Conservation (phyloP, 2,797 vertebrate genomes). For the Moxostoma hubbsi region DNA sequence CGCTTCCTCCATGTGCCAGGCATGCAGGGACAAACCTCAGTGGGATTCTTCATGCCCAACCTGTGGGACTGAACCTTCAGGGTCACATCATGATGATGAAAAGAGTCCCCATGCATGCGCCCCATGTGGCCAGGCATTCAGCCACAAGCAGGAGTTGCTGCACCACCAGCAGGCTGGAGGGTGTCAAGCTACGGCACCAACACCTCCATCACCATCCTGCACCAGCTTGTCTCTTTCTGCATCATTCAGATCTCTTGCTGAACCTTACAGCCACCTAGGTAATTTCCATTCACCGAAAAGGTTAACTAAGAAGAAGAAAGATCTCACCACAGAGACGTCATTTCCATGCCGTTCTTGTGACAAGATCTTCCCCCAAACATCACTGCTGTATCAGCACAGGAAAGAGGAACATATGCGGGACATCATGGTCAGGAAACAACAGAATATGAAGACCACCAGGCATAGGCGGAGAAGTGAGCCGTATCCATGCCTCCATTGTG, state of each 20-base stretch:
- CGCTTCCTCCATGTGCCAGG: slow-evolving; percentile 44
- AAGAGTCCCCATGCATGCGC: slow-evolving; percentile 72
- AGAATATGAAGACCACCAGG: slow-evolving; percentile 16
- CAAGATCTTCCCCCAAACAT: slow-evolving; percentile 71
- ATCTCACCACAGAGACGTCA: slow-evolving; percentile 48
- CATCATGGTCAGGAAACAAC: slow-evolving; percentile 44
- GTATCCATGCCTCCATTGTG: slow-evolving; percentile 72
- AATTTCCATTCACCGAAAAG: slow-evolving; percentile 33
- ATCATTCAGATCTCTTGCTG: slow-evolving; percentile 60
- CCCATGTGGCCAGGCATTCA: slow-evolving; percentile 73
- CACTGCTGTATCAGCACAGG: slow-evolving; percentile 72
- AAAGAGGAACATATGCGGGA: slow-evolving; percentile 76
- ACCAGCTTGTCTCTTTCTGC: background rate
- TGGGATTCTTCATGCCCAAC: slow-evolving; percentile 49
- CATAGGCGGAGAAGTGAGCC: slow-evolving; percentile 39
- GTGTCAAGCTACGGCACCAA: slow-evolving; percentile 37
- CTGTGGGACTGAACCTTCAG: slow-evolving; percentile 29
- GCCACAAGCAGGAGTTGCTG: slow-evolving; percentile 75
- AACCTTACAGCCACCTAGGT: slow-evolving; percentile 63
- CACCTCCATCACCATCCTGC: no score
- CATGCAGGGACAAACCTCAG: slow-evolving; percentile 49
- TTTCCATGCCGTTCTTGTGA: slow-evolving; percentile 77
- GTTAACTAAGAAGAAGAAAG: background rate
- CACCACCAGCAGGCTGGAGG: slow-evolving; percentile 76
- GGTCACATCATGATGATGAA: slow-evolving; percentile 56